phyloP scores from a whole-genome alignment of 2,888 invertebrate species.

The Anthrax anthrax region DNA sequence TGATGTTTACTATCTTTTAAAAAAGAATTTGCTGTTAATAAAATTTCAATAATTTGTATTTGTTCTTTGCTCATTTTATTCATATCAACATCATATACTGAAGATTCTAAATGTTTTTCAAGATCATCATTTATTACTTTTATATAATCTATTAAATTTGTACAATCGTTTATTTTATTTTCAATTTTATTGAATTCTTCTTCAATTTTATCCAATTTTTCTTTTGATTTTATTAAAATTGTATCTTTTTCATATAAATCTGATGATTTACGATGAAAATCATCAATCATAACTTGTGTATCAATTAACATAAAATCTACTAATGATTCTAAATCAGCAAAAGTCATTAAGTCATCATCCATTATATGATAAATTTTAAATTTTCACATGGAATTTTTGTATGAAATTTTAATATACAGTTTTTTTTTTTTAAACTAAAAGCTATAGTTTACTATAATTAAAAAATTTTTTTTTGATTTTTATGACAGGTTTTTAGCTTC shows the following conservation, averaged over 20 bases:
- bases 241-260: too few species aligned
- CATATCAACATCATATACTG: not conserved
- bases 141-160: not conserved
- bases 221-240: too few species aligned
- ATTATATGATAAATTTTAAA: too few species aligned
- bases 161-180: not conserved
- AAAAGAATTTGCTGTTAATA: too few species aligned
- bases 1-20: not conserved
- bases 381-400: too few species aligned
- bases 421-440: too few species aligned
- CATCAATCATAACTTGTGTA: not conserved
- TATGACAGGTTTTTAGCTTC: slow-evolving; percentile 1
- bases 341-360: too few species aligned
- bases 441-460: not conserved
- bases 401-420: too few species aligned
- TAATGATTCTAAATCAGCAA: not conserved
- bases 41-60: too few species aligned
- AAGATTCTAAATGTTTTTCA: not conserved
- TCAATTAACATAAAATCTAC: not conserved
- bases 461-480: not conserved
- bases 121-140: not conserved
- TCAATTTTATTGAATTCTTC: not conserved
- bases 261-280: not conserved
- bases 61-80: not conserved
- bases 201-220: too few species aligned